Percentiles rank a stretch among this genome's conserved stretches.
phyloP scores from a whole-genome alignment of 2,797 vertebrate species.

The Etheostoma perlongum region DNA sequence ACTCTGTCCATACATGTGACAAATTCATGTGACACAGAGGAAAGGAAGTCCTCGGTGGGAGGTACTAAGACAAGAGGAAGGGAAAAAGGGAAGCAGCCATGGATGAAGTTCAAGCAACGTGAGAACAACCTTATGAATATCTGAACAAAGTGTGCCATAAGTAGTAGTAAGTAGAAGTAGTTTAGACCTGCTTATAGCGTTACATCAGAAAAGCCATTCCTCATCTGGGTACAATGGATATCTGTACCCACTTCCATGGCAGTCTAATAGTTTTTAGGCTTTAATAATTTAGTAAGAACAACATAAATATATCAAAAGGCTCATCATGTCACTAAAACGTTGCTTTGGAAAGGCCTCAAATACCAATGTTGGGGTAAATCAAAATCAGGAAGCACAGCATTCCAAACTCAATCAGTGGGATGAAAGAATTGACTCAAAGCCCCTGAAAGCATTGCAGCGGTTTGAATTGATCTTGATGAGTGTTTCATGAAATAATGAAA shows the following conservation, averaged over 20 bases:
- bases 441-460: conserved; percentile 7
- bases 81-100: no score
- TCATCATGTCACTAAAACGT: neutral
- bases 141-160: no score
- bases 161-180: neutral
- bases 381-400: neutral
- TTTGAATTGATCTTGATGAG: conserved; percentile 48
- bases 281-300: neutral
- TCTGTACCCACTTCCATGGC: neutral
- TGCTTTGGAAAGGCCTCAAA: conserved; percentile 20
- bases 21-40: no score
- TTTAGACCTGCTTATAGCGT: neutral
- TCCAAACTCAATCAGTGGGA: conserved; percentile 17
- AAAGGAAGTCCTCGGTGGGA: no score
- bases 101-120: no score
- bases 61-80: no score
- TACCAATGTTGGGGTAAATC: neutral
- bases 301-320: neutral
- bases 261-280: neutral
- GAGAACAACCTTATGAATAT: no score
- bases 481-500: conserved; percentile 39
- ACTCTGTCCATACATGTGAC: no score
- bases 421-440: conserved; percentile 28
- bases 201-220: neutral
- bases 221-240: neutral